Evolutionary conservation across 1,140 invertebrate species (phyloP).

Genomic region (Oedothorax gibbosus): DNA sequence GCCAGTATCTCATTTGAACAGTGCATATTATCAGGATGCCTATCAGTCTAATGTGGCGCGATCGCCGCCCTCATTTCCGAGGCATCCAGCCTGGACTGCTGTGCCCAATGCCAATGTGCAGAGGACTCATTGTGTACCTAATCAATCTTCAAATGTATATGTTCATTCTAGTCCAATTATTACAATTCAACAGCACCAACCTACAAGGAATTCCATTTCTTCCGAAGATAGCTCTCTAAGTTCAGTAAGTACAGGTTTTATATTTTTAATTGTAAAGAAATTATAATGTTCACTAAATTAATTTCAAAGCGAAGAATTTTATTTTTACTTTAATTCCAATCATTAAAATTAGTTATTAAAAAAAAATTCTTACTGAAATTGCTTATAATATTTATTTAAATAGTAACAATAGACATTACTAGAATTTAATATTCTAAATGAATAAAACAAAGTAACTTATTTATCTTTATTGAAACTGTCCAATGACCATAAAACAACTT

Average conservation of each 20-base stretch:
- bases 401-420: no score
- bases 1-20: conserved; percentile 45
- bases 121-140: conserved; percentile 53
- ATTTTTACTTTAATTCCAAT: no score
- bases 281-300: no score
- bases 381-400: no score
- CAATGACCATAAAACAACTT: no score
- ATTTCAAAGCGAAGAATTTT: no score
- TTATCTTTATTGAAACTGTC: no score
- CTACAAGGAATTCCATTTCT: conserved; percentile 56
- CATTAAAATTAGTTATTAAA: no score
- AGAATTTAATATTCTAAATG: no score
- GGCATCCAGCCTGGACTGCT: conserved; percentile 53
- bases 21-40: conserved; percentile 58
- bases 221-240: conserved; percentile 64
- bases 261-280: not conserved
- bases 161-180: conserved; percentile 58
- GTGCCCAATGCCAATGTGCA: conserved; percentile 51
- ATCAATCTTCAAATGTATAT: conserved; percentile 34
- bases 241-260: conserved; percentile 31
- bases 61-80: conserved; percentile 50
- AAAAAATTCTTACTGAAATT: no score
- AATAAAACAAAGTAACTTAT: no score
- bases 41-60: conserved; percentile 42
- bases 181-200: conserved; percentile 42